Evolutionary conservation across 2,888 invertebrate species (phyloP), one percentile per base, ranked within the genome.

Genomic region (Liodrosophila aerea): DNA sequence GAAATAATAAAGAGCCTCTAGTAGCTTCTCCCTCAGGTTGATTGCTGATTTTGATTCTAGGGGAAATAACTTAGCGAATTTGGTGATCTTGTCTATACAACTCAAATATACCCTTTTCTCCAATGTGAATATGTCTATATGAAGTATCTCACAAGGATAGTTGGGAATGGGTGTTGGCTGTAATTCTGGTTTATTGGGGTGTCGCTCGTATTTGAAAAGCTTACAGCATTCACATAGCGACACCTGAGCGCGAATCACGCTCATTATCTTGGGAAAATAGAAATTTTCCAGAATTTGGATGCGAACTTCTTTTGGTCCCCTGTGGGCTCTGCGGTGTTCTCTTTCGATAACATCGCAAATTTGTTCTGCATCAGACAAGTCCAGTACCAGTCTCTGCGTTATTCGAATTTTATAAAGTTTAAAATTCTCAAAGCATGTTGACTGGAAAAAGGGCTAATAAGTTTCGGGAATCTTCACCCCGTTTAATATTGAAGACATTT

Each of bases 71-170:
- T 40, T 54, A 8, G 40, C 46, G 4, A 39, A 31, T 9, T 31
- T 31, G 18, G 31, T 16, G 33, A 41, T 34, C 8, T 36, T 36
- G 47, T 43, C 30, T n/a, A 33, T 46, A 15, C 54, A 34, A 13
- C 16, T 33, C 8, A 49, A 2, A 8, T 49, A 39, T 29, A 41
- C 1, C 4, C 1, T 41, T 9, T 47, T 47, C 7, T 54, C 40
- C 1, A 40, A 1, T 43, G n/a, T n/a, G n/a, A n/a, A n/a, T n/a
- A n/a, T n/a, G n/a, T n/a, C n/a, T n/a, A n/a, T n/a, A n/a, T n/a
- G 43, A 1, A 52, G 51, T 43, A 52, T 52, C 30, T 52, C 36
- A 12, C 34, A 51, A 8, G 36, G 36, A 7, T 30, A 43, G 3
- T 11, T 43, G 1, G 51, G 43, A 18, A 37, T 30, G 7, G 36